phyloP scores from a whole-genome alignment of 2,113 vertebrate species.

The Callopanchax toddi region DNA sequence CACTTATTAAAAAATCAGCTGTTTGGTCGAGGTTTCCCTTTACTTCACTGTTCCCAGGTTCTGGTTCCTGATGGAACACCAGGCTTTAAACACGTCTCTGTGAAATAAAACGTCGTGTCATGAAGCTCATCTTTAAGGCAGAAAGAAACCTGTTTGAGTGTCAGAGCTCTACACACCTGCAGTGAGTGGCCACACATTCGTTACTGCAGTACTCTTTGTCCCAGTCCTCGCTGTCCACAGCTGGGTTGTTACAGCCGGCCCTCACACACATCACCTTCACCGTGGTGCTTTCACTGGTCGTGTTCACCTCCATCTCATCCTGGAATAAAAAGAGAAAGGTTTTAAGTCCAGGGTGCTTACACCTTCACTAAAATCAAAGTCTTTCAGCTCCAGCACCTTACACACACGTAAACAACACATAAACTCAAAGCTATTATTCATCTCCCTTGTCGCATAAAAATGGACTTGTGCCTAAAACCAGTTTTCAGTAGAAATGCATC shows the following conservation, averaged over 20 bases:
- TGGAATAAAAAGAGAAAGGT: conserved; percentile 31
- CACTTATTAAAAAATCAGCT: background rate
- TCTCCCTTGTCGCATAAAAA: too few species aligned
- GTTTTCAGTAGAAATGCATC: too few species aligned
- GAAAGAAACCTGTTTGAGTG: too few species aligned
- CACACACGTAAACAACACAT: too few species aligned
- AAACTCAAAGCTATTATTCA: too few species aligned
- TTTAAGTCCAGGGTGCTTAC: too few species aligned
- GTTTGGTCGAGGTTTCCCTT: background rate
- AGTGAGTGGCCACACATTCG: conserved; percentile 91
- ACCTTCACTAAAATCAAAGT: too few species aligned
- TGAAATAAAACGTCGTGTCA: conserved; percentile 10
- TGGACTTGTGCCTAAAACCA: too few species aligned
- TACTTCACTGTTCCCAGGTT: conserved; percentile 71
- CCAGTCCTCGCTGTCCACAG: conserved; percentile 88
- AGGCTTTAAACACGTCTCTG: conserved; percentile 75
- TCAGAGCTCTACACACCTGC: conserved; percentile 79
- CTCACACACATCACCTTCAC: conserved; percentile 83
- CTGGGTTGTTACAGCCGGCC: conserved; percentile 87
- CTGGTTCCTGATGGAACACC: conserved; percentile 76
- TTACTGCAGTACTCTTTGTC: conserved; percentile 94
- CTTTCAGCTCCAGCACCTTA: too few species aligned
- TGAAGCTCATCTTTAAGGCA: background rate
- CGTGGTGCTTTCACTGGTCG: conserved; percentile 42
- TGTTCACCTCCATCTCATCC: conserved; percentile 86